Percentiles rank a stretch among this genome's conserved stretches.
Conservation (phyloP, 2,113 vertebrate genomes). For the Maccullochella peelii region DNA sequence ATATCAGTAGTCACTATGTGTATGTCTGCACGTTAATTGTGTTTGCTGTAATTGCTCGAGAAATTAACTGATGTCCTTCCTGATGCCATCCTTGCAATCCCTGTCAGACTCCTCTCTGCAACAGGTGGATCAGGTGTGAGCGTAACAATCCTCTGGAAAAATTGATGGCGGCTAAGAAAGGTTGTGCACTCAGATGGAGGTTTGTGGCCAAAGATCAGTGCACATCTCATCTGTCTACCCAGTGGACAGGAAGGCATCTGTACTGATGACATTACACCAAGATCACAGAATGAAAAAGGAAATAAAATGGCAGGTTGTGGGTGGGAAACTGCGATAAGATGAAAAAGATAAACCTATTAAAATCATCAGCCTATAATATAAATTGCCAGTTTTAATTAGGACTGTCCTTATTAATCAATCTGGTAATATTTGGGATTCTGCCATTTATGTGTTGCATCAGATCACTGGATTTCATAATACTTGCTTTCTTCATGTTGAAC, state of each 20-base stretch:
- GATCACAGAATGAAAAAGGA: conserved; percentile 51
- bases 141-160: conserved; percentile 53
- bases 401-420: background rate
- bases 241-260: conserved; percentile 74
- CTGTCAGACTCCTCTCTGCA: conserved; percentile 46
- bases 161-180: conserved; percentile 58
- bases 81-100: conserved; percentile 23
- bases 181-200: conserved; percentile 66
- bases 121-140: conserved; percentile 68
- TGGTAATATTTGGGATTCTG: background rate
- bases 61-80: conserved; percentile 39
- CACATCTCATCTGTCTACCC: conserved; percentile 77
- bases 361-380: background rate
- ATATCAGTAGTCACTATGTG: background rate
- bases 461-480: background rate
- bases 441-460: background rate
- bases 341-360: conserved; percentile 1
- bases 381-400: background rate
- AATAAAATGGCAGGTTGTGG: conserved; percentile 46
- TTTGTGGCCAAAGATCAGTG: conserved; percentile 77
- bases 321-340: background rate
- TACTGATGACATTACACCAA: conserved; percentile 66
- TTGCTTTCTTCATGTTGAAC: background rate
- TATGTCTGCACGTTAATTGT: background rate
- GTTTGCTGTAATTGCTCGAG: conserved; percentile 26